These are phyloP conservation scores for Latrodectus geometricus DNA, from an alignment of 1,140 invertebrate species.

Conservation along the genomic window DNA sequence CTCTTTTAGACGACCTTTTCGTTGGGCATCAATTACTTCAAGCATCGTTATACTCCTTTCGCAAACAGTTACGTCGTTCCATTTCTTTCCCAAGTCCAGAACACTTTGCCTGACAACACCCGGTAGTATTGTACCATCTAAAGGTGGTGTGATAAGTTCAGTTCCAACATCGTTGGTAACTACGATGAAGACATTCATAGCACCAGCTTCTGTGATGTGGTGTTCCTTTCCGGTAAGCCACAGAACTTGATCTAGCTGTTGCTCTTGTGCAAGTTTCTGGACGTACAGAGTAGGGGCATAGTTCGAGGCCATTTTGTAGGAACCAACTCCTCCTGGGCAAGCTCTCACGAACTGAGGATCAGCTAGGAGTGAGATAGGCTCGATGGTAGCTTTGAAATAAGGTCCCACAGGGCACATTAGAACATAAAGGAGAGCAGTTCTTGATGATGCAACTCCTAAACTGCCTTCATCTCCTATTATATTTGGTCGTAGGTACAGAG, in stretches of 20 bases:
- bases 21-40: constrained; percentile 80
- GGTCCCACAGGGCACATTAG: constrained; percentile 92
- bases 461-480: constrained; percentile 96
- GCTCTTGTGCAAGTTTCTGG: constrained; percentile 79
- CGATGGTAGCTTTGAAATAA: constrained; percentile 81
- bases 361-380: constrained; percentile 84
- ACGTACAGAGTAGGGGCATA: constrained; percentile 74
- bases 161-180: constrained; percentile 92
- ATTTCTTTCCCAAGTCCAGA: constrained; percentile 82
- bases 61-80: constrained; percentile 86
- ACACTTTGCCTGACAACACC: constrained; percentile 92
- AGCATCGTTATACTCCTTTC: constrained; percentile 89
- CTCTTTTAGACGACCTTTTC: constrained; percentile 86
- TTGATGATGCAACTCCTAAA: constrained; percentile 86
- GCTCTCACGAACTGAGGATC: constrained; percentile 86
- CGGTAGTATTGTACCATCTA: constrained; percentile 81
- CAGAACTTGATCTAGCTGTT: constrained; percentile 93
- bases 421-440: constrained; percentile 88
- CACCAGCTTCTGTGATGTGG: constrained; percentile 96
- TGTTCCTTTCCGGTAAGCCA: constrained; percentile 97
- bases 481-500: constrained; percentile 96
- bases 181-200: constrained; percentile 98
- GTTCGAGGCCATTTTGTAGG: constrained; percentile 92
- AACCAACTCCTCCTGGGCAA: constrained; percentile 96
- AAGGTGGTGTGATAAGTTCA: constrained; percentile 72